phyloP scores from a whole-genome alignment of 2,888 invertebrate species.

The Odontocerum albicorne region DNA sequence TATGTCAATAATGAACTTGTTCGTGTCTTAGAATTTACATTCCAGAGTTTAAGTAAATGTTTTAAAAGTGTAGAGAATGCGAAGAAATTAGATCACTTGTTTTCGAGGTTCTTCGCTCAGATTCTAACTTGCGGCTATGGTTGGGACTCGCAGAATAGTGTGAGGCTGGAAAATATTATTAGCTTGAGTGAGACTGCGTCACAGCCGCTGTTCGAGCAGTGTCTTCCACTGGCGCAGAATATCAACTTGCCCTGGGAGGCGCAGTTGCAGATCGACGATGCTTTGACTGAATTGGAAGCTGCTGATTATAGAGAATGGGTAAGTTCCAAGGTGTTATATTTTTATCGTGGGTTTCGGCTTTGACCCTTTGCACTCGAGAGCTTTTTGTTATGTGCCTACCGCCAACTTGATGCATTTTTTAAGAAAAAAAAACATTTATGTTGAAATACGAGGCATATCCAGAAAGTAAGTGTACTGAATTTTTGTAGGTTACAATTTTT shows the following conservation, averaged over 20 bases:
- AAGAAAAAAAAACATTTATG: no score
- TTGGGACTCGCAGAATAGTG: conserved; percentile 42
- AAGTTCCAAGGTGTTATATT: no score
- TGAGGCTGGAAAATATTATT: conserved; percentile 35
- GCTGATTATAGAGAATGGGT: conserved; percentile 91
- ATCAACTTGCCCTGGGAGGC: conserved; percentile 74
- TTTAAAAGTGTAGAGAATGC: conserved; percentile 56
- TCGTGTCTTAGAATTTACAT: conserved; percentile 60
- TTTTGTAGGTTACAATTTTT: no score
- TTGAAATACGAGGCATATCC: no score
- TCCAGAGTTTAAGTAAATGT: conserved; percentile 56
- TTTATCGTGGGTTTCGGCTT: no score
- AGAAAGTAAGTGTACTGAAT: no score
- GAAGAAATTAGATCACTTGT: conserved; percentile 66
- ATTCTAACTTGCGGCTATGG: conserved; percentile 46
- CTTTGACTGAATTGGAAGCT: conserved; percentile 85
- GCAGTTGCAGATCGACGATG: conserved; percentile 81
- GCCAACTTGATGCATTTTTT: no score
- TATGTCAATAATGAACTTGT: conserved; percentile 53
- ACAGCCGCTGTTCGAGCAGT: conserved; percentile 58
- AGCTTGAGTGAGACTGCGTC: conserved; percentile 16
- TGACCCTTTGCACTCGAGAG: no score
- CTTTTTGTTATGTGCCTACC: no score
- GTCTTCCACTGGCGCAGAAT: conserved; percentile 65
- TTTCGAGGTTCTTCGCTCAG: conserved; percentile 61